Evolutionary conservation across 2,113 vertebrate species (phyloP).

Genomic region (Pyrgilauda ruficollis): DNA sequence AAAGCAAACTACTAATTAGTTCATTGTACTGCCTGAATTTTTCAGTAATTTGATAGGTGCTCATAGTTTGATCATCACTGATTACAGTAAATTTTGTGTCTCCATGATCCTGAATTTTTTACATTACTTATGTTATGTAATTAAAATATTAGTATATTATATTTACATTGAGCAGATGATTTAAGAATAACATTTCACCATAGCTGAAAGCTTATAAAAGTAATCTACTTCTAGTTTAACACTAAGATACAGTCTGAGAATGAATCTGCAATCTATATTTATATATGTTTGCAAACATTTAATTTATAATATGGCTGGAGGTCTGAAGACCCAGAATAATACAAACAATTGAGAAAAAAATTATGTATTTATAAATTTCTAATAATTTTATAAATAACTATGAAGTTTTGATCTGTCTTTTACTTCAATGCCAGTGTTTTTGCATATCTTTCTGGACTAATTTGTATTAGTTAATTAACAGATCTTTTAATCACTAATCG

Average conservation of each 20-base stretch:
- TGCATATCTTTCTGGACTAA: not conserved
- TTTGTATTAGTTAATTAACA: not conserved
- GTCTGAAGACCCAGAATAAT: not conserved
- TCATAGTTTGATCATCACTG: not conserved
- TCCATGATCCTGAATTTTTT: not conserved
- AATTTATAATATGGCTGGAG: not conserved
- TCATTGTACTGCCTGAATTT: not conserved
- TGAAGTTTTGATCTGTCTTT: not conserved
- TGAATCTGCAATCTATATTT: not conserved
- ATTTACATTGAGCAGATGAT: not conserved
- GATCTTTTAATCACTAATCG: not conserved
- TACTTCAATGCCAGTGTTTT: not conserved
- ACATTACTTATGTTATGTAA: not conserved
- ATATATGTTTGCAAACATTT: not conserved
- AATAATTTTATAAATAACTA: not conserved
- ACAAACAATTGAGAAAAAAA: not conserved
- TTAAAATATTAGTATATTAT: not conserved
- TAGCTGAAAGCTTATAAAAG: not conserved
- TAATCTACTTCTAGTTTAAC: not conserved
- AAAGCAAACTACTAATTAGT: not conserved
- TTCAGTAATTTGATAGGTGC: not conserved
- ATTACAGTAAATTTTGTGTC: not conserved
- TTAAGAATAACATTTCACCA: not conserved
- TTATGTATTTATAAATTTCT: not conserved
- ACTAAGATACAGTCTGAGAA: not conserved